Percentiles rank a stretch among this genome's conserved stretches.
Evolutionary conservation across 1,140 invertebrate genomes (phyloP).

Genomic region (Pinna nobilis): DNA sequence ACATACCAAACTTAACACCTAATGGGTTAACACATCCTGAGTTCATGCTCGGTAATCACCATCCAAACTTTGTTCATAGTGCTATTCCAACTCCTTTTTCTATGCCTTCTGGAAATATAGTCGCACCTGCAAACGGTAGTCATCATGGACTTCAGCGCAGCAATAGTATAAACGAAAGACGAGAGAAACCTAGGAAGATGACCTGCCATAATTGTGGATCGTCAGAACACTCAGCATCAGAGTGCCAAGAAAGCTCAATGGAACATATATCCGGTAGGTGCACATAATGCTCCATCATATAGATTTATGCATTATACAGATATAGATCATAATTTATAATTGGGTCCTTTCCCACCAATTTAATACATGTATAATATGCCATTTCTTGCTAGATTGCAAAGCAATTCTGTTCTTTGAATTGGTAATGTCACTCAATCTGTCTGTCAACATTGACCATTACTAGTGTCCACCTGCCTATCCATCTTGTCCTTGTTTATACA

Average conservation of each 20-base stretch:
- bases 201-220: slow-evolving; percentile 25
- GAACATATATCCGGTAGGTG: slow-evolving; percentile 21
- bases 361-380: too few relatives aligned
- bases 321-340: background rate
- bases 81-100: slow-evolving; percentile 12
- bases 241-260: slow-evolving; percentile 26
- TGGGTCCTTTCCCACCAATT: too few relatives aligned
- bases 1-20: slow-evolving; percentile 14
- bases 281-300: too few relatives aligned
- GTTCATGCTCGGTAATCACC: slow-evolving; percentile 13
- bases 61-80: slow-evolving; percentile 11
- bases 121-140: background rate
- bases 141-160: slow-evolving; percentile 11
- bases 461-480: too few relatives aligned
- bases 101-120: slow-evolving; percentile 1
- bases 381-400: too few relatives aligned
- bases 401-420: too few relatives aligned
- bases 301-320: background rate
- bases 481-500: too few relatives aligned
- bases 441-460: too few relatives aligned
- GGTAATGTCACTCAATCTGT: too few relatives aligned
- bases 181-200: slow-evolving; percentile 18
- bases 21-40: slow-evolving; percentile 14
- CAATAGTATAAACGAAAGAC: slow-evolving; percentile 10
- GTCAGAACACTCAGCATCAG: slow-evolving; percentile 7